A percentile compares a stretch with the other conserved stretches of the same genome.
These are phyloP conservation scores for Engraulis encrasicolus DNA, from an alignment of 2,113 vertebrate species.

Conservation along the genomic window DNA sequence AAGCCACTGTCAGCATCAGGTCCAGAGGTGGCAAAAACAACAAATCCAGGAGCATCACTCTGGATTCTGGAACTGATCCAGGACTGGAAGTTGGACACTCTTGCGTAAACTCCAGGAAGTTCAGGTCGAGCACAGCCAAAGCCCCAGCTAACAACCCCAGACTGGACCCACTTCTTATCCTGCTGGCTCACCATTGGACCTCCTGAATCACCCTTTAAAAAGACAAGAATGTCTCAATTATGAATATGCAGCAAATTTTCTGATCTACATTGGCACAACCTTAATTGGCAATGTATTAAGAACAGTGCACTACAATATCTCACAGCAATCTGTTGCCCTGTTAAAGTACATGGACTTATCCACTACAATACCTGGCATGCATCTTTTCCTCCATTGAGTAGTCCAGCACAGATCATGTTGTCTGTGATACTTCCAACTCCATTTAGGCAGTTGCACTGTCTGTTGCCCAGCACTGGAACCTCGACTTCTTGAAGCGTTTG, in stretches of 20 bases:
- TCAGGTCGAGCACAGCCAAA: slow-evolving; percentile 76
- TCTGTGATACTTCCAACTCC: slow-evolving; percentile 55
- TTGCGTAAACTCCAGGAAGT: slow-evolving; percentile 80
- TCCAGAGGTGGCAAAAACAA: slow-evolving; percentile 11
- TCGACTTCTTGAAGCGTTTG: slow-evolving; percentile 53
- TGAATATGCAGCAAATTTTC: too few relatives aligned
- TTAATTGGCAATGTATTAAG: too few relatives aligned
- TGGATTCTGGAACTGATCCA: slow-evolving; percentile 66
- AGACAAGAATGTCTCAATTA: too few relatives aligned
- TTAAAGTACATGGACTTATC: too few relatives aligned
- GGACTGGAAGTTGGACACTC: slow-evolving; percentile 74
- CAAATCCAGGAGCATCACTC: slow-evolving; percentile 32
- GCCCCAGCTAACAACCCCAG: slow-evolving; percentile 82
- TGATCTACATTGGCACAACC: too few relatives aligned
- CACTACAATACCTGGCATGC: slow-evolving; percentile 60
- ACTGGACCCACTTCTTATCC: slow-evolving; percentile 75
- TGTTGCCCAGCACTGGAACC: slow-evolving; percentile 50
- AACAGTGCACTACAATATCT: too few relatives aligned
- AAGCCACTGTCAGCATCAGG: background rate
- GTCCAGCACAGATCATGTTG: slow-evolving; percentile 75
- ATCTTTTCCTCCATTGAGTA: slow-evolving; percentile 61
- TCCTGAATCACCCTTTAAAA: slow-evolving; percentile 78
- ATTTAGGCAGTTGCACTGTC: slow-evolving; percentile 48
- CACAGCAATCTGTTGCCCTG: too few relatives aligned
- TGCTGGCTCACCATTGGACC: slow-evolving; percentile 77